These are phyloP conservation scores for Athalia cordata DNA, from an alignment of 2,888 invertebrate species.

Conservation along the genomic window DNA sequence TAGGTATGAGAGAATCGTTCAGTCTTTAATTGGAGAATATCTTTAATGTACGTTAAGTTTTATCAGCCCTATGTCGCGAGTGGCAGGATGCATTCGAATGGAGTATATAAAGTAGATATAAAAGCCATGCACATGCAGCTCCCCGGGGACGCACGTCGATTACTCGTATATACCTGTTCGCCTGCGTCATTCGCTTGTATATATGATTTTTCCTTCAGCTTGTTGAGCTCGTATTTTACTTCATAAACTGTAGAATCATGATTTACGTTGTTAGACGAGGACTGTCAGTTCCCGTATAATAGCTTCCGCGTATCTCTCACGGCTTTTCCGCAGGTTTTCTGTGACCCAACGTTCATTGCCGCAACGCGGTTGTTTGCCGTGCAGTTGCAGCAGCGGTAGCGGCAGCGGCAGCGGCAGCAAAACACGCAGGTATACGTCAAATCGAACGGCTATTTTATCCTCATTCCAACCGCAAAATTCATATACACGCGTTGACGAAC, in stretches of 20 bases:
- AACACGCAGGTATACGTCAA: too few species aligned
- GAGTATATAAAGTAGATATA: background rate
- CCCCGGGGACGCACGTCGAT: slow-evolving; percentile 31
- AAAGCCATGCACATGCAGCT: background rate
- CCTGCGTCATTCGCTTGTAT: background rate
- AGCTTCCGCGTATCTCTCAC: slow-evolving; percentile 33
- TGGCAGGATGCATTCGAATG: background rate
- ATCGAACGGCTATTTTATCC: too few species aligned
- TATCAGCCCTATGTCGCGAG: too few species aligned
- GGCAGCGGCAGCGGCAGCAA: too few species aligned
- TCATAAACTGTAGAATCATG: slow-evolving; percentile 14
- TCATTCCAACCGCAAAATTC: too few species aligned
- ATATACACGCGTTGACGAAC: too few species aligned
- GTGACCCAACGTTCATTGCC: slow-evolving; percentile 15
- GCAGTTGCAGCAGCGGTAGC: background rate
- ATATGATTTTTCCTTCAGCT: slow-evolving; percentile 13
- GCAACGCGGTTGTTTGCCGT: background rate
- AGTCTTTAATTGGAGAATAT: background rate
- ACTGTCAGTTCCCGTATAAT: slow-evolving; percentile 15
- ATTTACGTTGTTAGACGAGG: slow-evolving; percentile 16
- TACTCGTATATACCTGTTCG: slow-evolving; percentile 1
- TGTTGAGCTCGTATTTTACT: slow-evolving; percentile 16
- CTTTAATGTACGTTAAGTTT: too few species aligned
- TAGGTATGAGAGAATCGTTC: background rate
- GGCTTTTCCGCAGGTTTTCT: slow-evolving; percentile 25